Conservation (phyloP, 2,113 vertebrate genomes). For the Leucoraja erinaceus region DNA sequence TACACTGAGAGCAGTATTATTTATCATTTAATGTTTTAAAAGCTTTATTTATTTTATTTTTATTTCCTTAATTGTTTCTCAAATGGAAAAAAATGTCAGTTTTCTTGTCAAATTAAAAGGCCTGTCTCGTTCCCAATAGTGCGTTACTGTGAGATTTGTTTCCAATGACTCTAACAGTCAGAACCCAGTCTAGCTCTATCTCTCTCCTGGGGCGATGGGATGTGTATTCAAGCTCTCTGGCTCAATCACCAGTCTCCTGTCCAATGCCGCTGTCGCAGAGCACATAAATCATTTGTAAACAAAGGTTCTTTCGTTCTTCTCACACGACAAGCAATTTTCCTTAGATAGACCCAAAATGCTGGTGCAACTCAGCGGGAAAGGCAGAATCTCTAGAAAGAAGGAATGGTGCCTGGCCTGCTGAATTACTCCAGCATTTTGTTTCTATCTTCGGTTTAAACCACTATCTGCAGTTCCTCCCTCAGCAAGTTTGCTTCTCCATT, state of each 20-base stretch:
- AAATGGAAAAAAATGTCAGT: background rate
- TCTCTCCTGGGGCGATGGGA: background rate
- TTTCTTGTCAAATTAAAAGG: background rate
- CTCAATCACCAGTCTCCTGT: background rate
- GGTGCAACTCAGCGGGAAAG: too few species aligned
- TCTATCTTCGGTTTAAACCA: too few species aligned
- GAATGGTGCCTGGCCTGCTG: too few species aligned
- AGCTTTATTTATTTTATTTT: too few species aligned
- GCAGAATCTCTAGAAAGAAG: too few species aligned
- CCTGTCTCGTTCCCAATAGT: background rate
- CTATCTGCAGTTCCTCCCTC: too few species aligned
- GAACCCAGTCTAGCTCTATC: background rate
- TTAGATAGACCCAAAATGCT: background rate
- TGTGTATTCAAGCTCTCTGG: background rate
- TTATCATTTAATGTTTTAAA: too few species aligned
- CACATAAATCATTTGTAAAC: background rate
- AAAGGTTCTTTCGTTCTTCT: background rate
- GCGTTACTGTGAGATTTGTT: background rate
- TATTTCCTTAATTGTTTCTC: background rate
- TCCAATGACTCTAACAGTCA: background rate
- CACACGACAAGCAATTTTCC: background rate
- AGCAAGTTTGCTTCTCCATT: background rate
- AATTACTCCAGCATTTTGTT: too few species aligned
- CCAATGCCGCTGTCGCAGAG: background rate
- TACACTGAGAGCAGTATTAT: background rate